Percentiles rank a stretch among this genome's conserved stretches.
Conservation (phyloP, 2,797 vertebrate species). For the Enteromius radiatus region DNA sequence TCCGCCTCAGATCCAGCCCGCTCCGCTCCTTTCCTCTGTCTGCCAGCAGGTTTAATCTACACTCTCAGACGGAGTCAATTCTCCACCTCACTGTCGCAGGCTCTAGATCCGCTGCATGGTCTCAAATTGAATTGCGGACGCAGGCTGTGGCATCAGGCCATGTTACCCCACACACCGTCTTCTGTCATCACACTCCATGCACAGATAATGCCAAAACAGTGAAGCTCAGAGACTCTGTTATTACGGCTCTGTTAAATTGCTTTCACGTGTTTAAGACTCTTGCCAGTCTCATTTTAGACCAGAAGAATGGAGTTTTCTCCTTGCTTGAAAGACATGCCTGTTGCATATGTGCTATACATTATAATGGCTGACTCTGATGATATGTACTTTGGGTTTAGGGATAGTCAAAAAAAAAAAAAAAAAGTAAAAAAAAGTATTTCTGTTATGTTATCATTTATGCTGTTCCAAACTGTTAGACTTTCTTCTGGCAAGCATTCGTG, state of each 20-base stretch:
- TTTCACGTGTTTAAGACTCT: conserved; percentile 49
- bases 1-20: conserved; percentile 61
- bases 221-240: conserved; percentile 38
- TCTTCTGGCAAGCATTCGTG: background rate
- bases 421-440: background rate
- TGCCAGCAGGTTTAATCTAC: conserved; percentile 58
- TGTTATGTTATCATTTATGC: background rate
- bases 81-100: conserved; percentile 58
- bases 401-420: background rate
- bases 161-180: conserved; percentile 56
- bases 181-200: conserved; percentile 32
- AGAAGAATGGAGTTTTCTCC: conserved; percentile 21
- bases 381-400: background rate
- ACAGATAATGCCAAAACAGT: conserved; percentile 32
- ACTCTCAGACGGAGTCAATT: conserved; percentile 63
- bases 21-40: conserved; percentile 67
- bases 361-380: background rate
- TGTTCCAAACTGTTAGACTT: background rate
- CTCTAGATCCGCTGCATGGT: conserved; percentile 61
- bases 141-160: conserved; percentile 52
- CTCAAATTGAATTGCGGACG: conserved; percentile 63
- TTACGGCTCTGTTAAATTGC: conserved; percentile 51
- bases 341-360: background rate
- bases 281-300: conserved; percentile 38
- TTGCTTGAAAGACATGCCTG: background rate